A percentile compares a stretch with the other conserved stretches of the same genome.
Evolutionary conservation across 2,113 vertebrate species (phyloP).

Genomic region (Grus americana): DNA sequence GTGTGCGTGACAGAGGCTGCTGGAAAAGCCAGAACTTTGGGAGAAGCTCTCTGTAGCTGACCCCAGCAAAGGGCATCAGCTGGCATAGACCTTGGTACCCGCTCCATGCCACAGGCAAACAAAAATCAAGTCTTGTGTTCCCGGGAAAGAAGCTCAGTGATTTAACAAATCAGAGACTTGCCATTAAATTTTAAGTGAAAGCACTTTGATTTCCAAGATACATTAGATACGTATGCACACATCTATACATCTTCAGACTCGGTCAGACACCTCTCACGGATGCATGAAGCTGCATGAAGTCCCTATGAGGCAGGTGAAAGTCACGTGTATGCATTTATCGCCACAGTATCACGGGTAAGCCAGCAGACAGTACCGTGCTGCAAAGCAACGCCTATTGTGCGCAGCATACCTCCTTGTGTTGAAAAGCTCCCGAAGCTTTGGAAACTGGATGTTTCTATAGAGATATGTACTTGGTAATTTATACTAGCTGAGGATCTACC

Average conservation of each 20-base stretch:
- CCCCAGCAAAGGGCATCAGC: neutral
- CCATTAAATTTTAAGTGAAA: neutral
- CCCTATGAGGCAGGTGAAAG: neutral
- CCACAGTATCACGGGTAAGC: neutral
- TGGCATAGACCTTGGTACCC: neutral
- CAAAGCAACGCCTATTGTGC: neutral
- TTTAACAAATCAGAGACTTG: neutral
- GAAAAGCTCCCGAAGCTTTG: neutral
- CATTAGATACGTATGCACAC: neutral
- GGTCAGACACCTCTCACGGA: neutral
- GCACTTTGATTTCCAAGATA: neutral
- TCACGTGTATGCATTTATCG: neutral
- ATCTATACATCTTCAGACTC: neutral
- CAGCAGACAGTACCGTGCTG: neutral
- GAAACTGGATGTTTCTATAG: neutral
- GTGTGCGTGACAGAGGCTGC: rapidly evolving
- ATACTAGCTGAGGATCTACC: neutral
- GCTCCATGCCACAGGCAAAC: neutral
- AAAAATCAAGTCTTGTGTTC: neutral
- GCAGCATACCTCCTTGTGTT: neutral
- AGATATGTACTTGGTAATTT: neutral
- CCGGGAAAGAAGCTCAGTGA: neutral
- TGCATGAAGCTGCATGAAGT: neutral
- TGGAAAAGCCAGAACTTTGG: rapidly evolving
- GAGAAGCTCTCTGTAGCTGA: neutral